A percentile compares a stretch with the other conserved stretches of the same genome.
These are phyloP conservation scores for Salmo trutta DNA, from an alignment of 2,797 vertebrate genomes.

Conservation along the genomic window DNA sequence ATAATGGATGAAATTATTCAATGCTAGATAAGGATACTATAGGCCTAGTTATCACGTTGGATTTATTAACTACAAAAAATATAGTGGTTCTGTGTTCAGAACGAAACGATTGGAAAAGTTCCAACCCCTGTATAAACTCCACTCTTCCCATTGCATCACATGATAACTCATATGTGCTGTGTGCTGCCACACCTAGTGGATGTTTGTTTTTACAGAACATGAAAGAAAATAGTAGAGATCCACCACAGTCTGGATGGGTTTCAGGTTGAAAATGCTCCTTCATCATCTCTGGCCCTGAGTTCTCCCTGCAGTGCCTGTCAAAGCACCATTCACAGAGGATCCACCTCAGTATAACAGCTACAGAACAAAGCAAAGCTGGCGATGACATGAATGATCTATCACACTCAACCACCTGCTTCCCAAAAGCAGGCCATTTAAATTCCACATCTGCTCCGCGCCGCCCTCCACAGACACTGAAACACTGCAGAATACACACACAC, in stretches of 20 bases:
- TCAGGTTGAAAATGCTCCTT: constrained; percentile 39
- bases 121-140: not conserved
- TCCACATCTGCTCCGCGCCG: constrained; percentile 64
- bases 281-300: constrained; percentile 38
- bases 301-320: constrained; percentile 12
- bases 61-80: no score
- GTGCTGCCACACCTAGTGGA: not conserved
- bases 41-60: no score
- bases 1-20: no score
- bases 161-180: not conserved
- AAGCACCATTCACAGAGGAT: not conserved
- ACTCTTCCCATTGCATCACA: not conserved
- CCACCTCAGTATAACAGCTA: constrained; percentile 44
- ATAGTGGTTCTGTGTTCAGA: no score
- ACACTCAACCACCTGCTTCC: constrained; percentile 73
- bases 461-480: constrained; percentile 35
- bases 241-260: constrained; percentile 28
- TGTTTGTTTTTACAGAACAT: not conserved
- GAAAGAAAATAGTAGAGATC: constrained; percentile 31
- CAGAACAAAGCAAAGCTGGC: constrained; percentile 58
- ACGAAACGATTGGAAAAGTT: no score
- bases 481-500: constrained; percentile 24
- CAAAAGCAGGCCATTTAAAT: constrained; percentile 72
- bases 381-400: constrained; percentile 74
- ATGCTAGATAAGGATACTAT: no score